These are phyloP conservation scores for Apodemia hepburni DNA, from an alignment of 2,888 invertebrate species.

Conservation along the genomic window DNA sequence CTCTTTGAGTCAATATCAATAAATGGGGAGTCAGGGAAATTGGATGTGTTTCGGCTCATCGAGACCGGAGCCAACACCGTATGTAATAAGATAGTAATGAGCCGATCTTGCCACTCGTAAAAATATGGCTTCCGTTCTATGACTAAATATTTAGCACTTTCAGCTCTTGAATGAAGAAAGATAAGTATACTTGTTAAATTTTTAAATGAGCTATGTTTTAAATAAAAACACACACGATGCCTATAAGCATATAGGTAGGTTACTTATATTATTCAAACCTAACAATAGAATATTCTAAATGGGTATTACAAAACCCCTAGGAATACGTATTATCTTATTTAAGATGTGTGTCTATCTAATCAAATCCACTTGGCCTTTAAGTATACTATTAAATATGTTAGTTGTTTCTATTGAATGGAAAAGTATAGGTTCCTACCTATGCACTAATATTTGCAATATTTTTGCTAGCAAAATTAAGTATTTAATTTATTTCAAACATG, in stretches of 20 bases:
- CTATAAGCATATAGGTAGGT: neutral
- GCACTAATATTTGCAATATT: neutral
- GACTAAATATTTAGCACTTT: slow-evolving; percentile 62
- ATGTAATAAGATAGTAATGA: slow-evolving; percentile 78
- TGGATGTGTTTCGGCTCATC: slow-evolving; percentile 76
- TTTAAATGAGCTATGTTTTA: neutral
- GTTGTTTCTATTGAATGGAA: neutral
- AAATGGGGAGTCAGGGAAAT: slow-evolving; percentile 77
- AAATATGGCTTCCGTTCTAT: slow-evolving; percentile 73
- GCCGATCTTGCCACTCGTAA: slow-evolving; percentile 65
- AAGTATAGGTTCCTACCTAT: neutral
- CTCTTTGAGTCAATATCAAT: slow-evolving; percentile 78
- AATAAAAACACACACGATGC: neutral
- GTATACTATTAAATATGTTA: neutral
- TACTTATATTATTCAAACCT: neutral
- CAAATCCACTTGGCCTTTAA: neutral
- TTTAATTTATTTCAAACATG: no score
- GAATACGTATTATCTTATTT: neutral
- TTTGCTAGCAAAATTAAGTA: neutral
- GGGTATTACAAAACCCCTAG: neutral
- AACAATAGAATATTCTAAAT: neutral
- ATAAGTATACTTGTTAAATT: neutral
- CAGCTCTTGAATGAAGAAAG: neutral
- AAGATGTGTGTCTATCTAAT: neutral
- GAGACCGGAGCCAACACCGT: slow-evolving; percentile 56